These are phyloP conservation scores for Melipona bicolor DNA, from an alignment of 2,888 invertebrate species.

Conservation along the genomic window DNA sequence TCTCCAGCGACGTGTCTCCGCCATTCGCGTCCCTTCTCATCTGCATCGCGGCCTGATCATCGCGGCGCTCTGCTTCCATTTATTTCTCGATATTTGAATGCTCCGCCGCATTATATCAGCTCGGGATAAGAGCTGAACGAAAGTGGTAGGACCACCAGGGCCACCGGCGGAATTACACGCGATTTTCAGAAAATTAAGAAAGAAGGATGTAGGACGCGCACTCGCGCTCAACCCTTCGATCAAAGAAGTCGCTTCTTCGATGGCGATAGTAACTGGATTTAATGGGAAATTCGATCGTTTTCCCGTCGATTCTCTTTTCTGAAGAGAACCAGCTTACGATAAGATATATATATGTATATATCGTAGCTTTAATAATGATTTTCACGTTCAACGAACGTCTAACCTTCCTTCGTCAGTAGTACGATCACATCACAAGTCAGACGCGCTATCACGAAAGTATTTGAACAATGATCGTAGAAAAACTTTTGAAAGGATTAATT, in stretches of 20 bases:
- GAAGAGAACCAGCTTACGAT: not conserved
- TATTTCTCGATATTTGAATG: constrained; percentile 63
- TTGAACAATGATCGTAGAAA: too few relatives aligned
- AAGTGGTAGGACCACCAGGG: not conserved
- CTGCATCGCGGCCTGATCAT: constrained; percentile 53
- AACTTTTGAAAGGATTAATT: not conserved
- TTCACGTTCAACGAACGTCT: not conserved
- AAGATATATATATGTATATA: not conserved
- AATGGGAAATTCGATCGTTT: constrained; percentile 5
- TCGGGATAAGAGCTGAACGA: not conserved
- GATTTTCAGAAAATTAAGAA: constrained; percentile 42
- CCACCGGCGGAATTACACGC: not conserved
- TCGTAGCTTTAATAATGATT: not conserved
- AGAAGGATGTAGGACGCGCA: constrained; percentile 38
- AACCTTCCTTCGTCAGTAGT: constrained; percentile 9
- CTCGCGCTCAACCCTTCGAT: not conserved
- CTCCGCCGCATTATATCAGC: constrained; percentile 29
- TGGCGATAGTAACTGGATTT: constrained; percentile 26
- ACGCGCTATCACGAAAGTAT: not conserved
- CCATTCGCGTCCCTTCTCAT: constrained; percentile 39
- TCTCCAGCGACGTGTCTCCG: constrained; percentile 1
- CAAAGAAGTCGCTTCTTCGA: not conserved
- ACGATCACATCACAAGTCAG: constrained; percentile 13
- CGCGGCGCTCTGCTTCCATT: constrained; percentile 54
- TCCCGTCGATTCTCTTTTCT: not conserved